phyloP scores from a whole-genome alignment of 2,113 vertebrate genomes.

The Notothenia rossii region DNA sequence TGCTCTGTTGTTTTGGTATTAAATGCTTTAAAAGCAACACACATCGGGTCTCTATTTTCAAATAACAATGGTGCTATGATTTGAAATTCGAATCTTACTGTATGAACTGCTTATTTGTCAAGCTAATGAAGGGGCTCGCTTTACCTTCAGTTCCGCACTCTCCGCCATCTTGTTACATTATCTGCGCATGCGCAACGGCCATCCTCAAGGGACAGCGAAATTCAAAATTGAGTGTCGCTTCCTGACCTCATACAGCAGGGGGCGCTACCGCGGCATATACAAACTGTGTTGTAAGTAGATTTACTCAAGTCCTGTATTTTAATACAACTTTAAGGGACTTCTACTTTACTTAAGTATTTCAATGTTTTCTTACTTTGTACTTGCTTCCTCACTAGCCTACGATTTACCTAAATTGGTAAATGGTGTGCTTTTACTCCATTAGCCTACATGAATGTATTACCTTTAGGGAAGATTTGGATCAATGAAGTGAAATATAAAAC shows the following conservation, averaged over 20 bases:
- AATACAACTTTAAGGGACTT: too few relatives aligned
- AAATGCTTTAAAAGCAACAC: neutral
- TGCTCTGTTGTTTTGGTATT: slow-evolving; percentile 24
- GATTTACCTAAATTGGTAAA: too few relatives aligned
- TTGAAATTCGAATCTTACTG: slow-evolving; percentile 26
- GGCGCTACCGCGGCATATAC: slow-evolving; percentile 40
- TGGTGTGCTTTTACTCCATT: too few relatives aligned
- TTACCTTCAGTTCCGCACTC: slow-evolving; percentile 99
- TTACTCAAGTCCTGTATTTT: too few relatives aligned
- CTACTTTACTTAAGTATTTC: too few relatives aligned
- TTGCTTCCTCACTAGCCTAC: too few relatives aligned
- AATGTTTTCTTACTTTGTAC: too few relatives aligned
- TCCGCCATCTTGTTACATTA: slow-evolving; percentile 97
- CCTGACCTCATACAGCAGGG: slow-evolving; percentile 43
- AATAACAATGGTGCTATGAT: neutral
- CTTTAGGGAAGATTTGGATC: too few relatives aligned
- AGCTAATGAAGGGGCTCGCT: slow-evolving; percentile 89
- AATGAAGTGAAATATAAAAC: too few relatives aligned
- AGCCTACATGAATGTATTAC: too few relatives aligned
- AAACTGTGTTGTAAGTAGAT: neutral
- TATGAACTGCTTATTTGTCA: slow-evolving; percentile 77
- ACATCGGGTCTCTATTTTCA: slow-evolving; percentile 1
- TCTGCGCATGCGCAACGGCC: slow-evolving; percentile 91
- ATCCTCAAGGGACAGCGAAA: slow-evolving; percentile 83
- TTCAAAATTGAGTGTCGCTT: slow-evolving; percentile 14